Percentiles rank a stretch among this genome's conserved stretches.
These are phyloP conservation scores for Brienomyrus brachyistius DNA, from an alignment of 2,113 vertebrate genomes.

Conservation along the genomic window DNA sequence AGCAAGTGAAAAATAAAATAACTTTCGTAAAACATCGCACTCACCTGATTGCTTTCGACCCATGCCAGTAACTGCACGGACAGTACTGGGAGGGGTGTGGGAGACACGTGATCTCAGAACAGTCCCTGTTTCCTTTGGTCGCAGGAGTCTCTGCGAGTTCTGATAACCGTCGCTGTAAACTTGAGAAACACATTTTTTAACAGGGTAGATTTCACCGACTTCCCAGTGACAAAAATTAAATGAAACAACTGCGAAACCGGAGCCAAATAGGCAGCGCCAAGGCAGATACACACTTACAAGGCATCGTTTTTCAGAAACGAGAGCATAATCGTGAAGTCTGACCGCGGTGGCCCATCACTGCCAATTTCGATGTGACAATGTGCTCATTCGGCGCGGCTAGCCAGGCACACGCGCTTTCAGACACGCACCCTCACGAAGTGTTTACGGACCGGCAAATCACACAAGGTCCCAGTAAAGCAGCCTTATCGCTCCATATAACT, in stretches of 20 bases:
- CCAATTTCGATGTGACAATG: not conserved
- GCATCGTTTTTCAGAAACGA: not conserved
- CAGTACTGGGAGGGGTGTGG: not conserved
- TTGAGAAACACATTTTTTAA: not conserved
- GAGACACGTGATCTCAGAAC: not conserved
- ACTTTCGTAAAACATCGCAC: slow-evolving; percentile 24
- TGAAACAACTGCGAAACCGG: not conserved
- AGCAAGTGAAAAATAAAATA: slow-evolving; percentile 23
- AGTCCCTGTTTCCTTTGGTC: not conserved
- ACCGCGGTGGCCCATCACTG: not conserved
- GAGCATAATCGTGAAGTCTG: not conserved
- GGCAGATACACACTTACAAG: not conserved
- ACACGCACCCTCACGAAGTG: not conserved
- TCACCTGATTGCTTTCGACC: not conserved
- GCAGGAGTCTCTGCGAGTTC: not conserved
- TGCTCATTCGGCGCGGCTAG: not conserved
- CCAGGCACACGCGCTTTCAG: not conserved
- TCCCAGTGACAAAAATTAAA: not conserved
- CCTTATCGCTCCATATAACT: slow-evolving; percentile 27
- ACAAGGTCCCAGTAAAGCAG: slow-evolving; percentile 26
- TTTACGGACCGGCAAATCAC: slow-evolving; percentile 35
- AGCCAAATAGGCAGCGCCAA: not conserved
- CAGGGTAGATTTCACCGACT: not conserved
- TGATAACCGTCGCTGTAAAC: not conserved
- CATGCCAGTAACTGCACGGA: not conserved